Percentiles rank a stretch among this genome's conserved stretches.
These are phyloP conservation scores for Drosophila ustulata DNA, from an alignment of 2,888 invertebrate genomes.

Conservation along the genomic window DNA sequence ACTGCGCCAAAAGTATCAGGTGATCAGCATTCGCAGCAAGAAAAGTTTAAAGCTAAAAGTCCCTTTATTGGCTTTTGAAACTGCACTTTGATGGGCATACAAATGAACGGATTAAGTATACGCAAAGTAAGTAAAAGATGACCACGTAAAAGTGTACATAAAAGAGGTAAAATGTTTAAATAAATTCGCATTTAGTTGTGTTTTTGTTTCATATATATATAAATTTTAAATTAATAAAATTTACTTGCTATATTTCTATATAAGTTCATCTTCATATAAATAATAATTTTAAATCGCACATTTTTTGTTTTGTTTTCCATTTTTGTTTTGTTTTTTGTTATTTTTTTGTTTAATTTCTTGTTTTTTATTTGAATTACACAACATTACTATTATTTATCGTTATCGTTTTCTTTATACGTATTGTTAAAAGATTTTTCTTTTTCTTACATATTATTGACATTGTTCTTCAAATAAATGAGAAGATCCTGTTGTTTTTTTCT, in stretches of 20 bases:
- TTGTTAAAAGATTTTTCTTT: slow-evolving; percentile 66
- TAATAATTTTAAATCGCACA: slow-evolving; percentile 78
- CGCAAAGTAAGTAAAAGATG: background rate
- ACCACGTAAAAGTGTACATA: slow-evolving; percentile 8
- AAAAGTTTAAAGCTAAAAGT: too few species aligned
- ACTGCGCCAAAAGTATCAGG: too few species aligned
- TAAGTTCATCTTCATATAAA: slow-evolving; percentile 78
- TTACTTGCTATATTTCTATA: slow-evolving; percentile 79
- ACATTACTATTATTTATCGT: slow-evolving; percentile 75
- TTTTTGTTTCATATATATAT: slow-evolving; percentile 63
- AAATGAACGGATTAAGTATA: background rate
- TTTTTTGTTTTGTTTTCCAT: slow-evolving; percentile 35
- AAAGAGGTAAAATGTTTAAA: slow-evolving; percentile 29
- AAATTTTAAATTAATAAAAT: slow-evolving; percentile 80
- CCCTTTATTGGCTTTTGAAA: too few species aligned
- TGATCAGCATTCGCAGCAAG: too few species aligned
- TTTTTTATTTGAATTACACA: slow-evolving; percentile 78
- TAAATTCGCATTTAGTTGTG: slow-evolving; percentile 61
- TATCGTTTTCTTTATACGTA: slow-evolving; percentile 61
- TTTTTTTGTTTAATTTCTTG: slow-evolving; percentile 56
- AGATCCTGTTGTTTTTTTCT: slow-evolving; percentile 42
- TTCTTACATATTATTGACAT: slow-evolving; percentile 79
- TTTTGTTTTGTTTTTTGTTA: slow-evolving; percentile 44
- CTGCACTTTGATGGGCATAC: too few species aligned
- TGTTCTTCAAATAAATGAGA: slow-evolving; percentile 69